Evolutionary conservation across 2,888 invertebrate species (phyloP).

Genomic region (Hyalella azteca): DNA sequence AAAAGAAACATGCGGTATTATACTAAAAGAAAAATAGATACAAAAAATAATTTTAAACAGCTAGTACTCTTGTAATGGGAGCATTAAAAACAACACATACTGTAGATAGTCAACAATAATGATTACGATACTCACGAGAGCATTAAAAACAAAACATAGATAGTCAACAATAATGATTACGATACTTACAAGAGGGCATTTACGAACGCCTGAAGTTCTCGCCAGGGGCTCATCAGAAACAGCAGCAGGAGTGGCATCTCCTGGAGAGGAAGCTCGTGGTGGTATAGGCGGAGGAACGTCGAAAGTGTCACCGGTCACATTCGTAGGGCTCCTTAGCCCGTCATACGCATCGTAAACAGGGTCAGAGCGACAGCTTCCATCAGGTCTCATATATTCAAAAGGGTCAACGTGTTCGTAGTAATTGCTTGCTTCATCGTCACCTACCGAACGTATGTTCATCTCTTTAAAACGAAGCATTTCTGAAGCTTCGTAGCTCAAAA

Average conservation of each 20-base stretch:
- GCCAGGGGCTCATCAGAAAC: background rate
- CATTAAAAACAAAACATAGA: no score
- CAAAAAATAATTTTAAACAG: no score
- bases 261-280: constrained; percentile 39
- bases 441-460: background rate
- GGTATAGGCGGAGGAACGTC: constrained; percentile 56
- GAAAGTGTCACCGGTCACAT: constrained; percentile 53
- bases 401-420: constrained; percentile 80
- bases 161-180: no score
- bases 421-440: constrained; percentile 62
- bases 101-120: no score
- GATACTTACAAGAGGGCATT: no score
- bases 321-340: constrained; percentile 55
- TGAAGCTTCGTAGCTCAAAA: constrained; percentile 53
- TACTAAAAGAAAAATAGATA: no score
- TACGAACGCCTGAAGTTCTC: no score
- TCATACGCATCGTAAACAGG: constrained; percentile 54
- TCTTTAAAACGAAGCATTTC: constrained; percentile 55
- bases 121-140: no score
- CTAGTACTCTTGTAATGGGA: no score
- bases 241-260: background rate
- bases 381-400: constrained; percentile 72
- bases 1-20: no score
- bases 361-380: constrained; percentile 51
- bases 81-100: no score